phyloP scores from a whole-genome alignment of 2,113 vertebrate genomes.

The Coracopsis vasa region DNA sequence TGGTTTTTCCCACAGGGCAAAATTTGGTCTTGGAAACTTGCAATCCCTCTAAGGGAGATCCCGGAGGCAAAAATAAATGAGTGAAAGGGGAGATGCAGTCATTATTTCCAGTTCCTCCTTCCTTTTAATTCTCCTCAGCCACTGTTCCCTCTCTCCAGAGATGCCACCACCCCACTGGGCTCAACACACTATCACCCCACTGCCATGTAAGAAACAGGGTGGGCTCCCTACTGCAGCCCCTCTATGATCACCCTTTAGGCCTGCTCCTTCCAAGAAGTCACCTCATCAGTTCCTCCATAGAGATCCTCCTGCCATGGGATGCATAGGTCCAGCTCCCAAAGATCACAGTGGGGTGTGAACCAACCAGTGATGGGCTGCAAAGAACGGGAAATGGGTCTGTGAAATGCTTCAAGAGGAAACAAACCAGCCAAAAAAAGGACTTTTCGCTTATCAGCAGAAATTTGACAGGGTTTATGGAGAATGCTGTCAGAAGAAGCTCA shows the following conservation, averaged over 20 bases:
- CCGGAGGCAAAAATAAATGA: not conserved
- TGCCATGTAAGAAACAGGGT: not conserved
- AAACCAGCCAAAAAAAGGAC: not conserved
- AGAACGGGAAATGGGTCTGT: not conserved
- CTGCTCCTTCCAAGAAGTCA: not conserved
- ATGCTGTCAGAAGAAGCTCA: not conserved
- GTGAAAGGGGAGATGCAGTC: not conserved
- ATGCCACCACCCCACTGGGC: accelerated
- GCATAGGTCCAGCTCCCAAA: not conserved
- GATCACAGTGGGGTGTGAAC: not conserved
- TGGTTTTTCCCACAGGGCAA: not conserved
- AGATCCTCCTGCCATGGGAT: not conserved
- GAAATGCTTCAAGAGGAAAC: not conserved
- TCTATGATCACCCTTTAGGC: not conserved
- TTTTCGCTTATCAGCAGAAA: not conserved
- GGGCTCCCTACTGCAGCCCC: not conserved
- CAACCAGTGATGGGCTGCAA: not conserved
- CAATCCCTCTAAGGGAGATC: not conserved
- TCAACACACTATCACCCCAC: not conserved
- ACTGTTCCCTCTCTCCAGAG: not conserved
- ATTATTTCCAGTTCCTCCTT: not conserved
- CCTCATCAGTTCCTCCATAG: not conserved
- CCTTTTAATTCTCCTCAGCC: not conserved
- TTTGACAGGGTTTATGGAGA: not conserved
- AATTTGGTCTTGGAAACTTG: not conserved